A percentile compares a stretch with the other conserved stretches of the same genome.
Conservation (phyloP, 2,797 vertebrate species). For the Poeciliopsis turneri region DNA sequence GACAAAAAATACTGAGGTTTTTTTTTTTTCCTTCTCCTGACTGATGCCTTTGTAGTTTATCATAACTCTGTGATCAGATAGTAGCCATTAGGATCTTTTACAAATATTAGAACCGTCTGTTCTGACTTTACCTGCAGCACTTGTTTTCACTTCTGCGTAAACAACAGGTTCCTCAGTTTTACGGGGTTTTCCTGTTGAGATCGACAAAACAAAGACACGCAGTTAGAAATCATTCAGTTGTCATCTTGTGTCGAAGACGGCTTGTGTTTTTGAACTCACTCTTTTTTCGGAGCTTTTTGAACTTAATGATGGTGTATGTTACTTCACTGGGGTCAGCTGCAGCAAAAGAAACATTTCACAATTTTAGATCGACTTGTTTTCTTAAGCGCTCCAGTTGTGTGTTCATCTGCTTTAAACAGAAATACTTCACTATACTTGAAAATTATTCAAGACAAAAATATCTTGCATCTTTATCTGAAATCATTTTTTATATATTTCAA, state of each 20-base stretch:
- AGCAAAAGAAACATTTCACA: background rate
- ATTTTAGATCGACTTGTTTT: background rate
- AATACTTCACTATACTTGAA: background rate
- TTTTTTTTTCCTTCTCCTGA: too few relatives aligned
- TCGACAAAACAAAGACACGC: background rate
- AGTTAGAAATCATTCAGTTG: background rate
- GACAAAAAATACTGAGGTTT: too few relatives aligned
- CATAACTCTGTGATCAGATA: too few relatives aligned
- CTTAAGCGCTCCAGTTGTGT: background rate
- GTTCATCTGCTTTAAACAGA: background rate
- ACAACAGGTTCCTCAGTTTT: accelerated
- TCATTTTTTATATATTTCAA: background rate
- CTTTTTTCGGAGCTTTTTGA: conserved; percentile 2
- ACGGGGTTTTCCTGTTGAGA: background rate
- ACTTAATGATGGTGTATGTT: background rate
- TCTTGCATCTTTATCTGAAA: background rate
- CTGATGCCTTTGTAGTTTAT: too few relatives aligned
- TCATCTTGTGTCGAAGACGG: background rate
- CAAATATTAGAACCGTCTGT: background rate
- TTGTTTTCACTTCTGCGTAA: conserved; percentile 11
- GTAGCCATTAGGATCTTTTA: too few relatives aligned
- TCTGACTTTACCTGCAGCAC: background rate
- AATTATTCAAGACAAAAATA: background rate
- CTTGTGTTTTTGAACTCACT: conserved; percentile 6
- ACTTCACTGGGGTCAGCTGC: conserved; percentile 2